Conservation (phyloP, 2,888 invertebrate species). For the Mimachlamys varia region DNA sequence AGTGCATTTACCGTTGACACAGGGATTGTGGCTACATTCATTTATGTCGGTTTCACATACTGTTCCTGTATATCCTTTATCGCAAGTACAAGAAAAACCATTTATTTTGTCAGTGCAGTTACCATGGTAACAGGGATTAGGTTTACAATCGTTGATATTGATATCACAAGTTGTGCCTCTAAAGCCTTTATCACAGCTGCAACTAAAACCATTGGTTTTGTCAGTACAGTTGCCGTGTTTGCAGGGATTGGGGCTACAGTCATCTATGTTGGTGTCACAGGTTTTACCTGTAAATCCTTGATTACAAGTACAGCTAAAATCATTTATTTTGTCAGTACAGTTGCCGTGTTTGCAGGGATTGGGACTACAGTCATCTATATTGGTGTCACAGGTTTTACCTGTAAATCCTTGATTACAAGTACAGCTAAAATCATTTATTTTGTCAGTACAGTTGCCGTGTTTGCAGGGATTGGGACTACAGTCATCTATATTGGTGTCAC, state of each 20-base stretch:
- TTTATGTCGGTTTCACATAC: neutral
- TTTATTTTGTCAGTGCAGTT: neutral
- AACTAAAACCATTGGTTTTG: neutral
- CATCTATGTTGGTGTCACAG: neutral
- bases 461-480: neutral
- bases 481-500: neutral
- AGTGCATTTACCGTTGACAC: too few species aligned
- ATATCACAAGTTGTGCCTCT: neutral
- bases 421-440: neutral
- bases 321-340: slow-evolving; percentile 18
- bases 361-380: slow-evolving; percentile 17
- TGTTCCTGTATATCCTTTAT: neutral
- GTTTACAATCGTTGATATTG: neutral
- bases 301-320: neutral
- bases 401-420: neutral
- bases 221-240: neutral
- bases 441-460: neutral
- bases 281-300: neutral
- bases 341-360: neutral
- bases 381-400: neutral
- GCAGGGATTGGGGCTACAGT: neutral
- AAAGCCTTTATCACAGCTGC: neutral
- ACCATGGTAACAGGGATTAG: neutral
- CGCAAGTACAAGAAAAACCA: neutral
- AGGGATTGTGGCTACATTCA: neutral